Evolutionary conservation across 92 coral and sea anemone species (phyloP).

Genomic region (Scolanthus callimorphus): DNA sequence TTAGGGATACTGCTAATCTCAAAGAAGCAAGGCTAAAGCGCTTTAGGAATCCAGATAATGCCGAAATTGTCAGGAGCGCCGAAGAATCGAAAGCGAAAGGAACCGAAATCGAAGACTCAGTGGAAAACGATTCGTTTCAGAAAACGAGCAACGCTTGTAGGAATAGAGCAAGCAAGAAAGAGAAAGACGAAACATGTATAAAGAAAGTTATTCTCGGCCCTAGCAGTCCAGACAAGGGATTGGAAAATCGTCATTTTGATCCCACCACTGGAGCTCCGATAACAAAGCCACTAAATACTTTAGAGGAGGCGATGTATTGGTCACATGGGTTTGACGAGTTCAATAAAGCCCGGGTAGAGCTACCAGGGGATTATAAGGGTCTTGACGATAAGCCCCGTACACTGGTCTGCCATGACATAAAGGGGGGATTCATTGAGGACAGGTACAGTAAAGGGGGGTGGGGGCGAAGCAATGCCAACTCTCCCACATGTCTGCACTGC

Average conservation of each 20-base stretch:
- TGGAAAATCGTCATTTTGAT: conserved; percentile 28
- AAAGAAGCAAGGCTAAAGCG: conserved; percentile 53
- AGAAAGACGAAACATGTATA: conserved; percentile 1
- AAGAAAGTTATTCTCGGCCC: conserved; percentile 40
- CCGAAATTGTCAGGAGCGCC: background rate
- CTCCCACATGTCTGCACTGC: no score
- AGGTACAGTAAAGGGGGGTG: no score
- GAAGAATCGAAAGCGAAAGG: conserved; percentile 1
- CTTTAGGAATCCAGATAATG: conserved; percentile 16
- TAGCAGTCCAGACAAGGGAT: background rate
- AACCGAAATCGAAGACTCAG: background rate
- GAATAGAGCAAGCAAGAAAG: conserved; percentile 14
- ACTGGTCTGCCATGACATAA: conserved; percentile 97
- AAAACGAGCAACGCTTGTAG: conserved; percentile 2
- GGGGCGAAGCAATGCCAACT: no score
- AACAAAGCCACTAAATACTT: conserved; percentile 65
- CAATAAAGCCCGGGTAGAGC: conserved; percentile 56
- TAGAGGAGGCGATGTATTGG: conserved; percentile 82
- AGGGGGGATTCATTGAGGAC: conserved; percentile 91
- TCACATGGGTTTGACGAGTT: conserved; percentile 86
- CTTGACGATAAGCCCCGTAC: conserved; percentile 70
- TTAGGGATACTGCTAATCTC: conserved; percentile 10
- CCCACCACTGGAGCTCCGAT: conserved; percentile 68
- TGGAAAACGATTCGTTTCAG: no score
- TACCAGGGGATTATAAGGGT: conserved; percentile 29